Evolutionary conservation across 37 sponge, comb jelly and placozoan species (phyloP).

Genomic region (Spongilla lacustris): DNA sequence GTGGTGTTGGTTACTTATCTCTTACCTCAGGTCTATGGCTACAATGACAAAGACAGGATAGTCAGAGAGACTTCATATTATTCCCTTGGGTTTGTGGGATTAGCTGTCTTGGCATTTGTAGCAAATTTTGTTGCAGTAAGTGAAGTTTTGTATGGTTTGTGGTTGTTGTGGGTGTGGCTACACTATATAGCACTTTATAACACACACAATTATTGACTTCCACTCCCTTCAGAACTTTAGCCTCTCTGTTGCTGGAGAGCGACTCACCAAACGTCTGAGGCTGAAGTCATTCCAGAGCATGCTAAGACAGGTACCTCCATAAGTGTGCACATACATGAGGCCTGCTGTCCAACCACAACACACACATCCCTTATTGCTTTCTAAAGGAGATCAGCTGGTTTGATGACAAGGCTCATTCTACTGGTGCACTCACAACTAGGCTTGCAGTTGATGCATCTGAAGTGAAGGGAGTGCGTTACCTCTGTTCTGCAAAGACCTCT

Average conservation of each 20-base stretch:
- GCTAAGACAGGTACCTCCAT: slow-evolving; percentile 55
- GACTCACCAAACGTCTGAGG: slow-evolving; percentile 79
- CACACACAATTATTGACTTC: neutral
- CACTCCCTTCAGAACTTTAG: slow-evolving; percentile 38
- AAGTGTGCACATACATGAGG: no score
- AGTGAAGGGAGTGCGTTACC: slow-evolving; percentile 90
- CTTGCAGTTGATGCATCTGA: slow-evolving; percentile 90
- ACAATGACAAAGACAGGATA: slow-evolving; percentile 25
- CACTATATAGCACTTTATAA: no score
- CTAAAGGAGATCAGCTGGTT: slow-evolving; percentile 88
- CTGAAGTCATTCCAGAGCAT: slow-evolving; percentile 72
- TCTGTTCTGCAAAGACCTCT: no score
- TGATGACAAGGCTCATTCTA: slow-evolving; percentile 68
- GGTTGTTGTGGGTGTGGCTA: no score
- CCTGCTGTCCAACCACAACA: no score
- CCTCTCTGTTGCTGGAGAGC: slow-evolving; percentile 73
- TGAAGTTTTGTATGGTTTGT: neutral
- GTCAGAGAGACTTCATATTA: neutral
- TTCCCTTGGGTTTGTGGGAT: slow-evolving; percentile 25
- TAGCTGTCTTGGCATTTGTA: slow-evolving; percentile 42
- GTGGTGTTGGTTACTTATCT: no score
- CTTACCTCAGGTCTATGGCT: slow-evolving; percentile 69
- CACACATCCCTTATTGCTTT: no score
- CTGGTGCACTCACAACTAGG: slow-evolving; percentile 81
- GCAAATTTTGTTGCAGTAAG: slow-evolving; percentile 47